Evolutionary conservation across 2,888 invertebrate species (phyloP), one percentile per base, ranked within the genome.

Genomic region (Nesidiocoris tenuis): DNA sequence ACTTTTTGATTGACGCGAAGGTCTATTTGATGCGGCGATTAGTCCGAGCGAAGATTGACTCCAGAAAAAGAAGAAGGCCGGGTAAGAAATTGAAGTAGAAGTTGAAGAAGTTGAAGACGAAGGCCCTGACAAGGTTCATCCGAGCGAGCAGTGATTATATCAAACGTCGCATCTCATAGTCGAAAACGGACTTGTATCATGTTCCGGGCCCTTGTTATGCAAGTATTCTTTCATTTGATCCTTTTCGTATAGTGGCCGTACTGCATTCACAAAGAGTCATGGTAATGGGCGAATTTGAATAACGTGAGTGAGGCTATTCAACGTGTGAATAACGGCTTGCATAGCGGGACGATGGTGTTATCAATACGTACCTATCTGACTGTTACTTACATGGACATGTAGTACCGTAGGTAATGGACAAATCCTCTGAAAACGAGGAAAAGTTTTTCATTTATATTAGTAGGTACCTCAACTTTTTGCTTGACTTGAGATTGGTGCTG

Each of bases 131-230:
- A 59, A 59, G 59, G 61, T 7, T 18, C 12, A 61, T 21, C 72
- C 12, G 72, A 72, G 61, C 72, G 72, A 39, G 19, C 24, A 61
- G 63, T 72, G 54, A 72, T 72, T 72, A 72, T 59, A 72, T 72
- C 61, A 72, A 72, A 72, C 61, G 61, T 39, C 39, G 39, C 39
- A 12, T 39, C 39, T 39, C 39, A n/a, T n/a, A 39, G 39, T 21
- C 56, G 39, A 54, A 56, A 67, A 39, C 39, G 61, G 56, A 72
- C 61, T 72, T 72, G 72, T 72, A 72, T 72, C 72, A 61, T 72
- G 61, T 72, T 72, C 72, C 72, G 18, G n/a, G 61, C 19, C 25
- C 25, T 72, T 72, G 72, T 67, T 67, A 67, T 72, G 72, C 61
- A 70, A 70, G 70, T 70, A 23, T 59, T 9, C 54, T 21, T 21